Evolutionary conservation across 2,888 invertebrate genomes (phyloP).

Genomic region (Phalera bucephala): DNA sequence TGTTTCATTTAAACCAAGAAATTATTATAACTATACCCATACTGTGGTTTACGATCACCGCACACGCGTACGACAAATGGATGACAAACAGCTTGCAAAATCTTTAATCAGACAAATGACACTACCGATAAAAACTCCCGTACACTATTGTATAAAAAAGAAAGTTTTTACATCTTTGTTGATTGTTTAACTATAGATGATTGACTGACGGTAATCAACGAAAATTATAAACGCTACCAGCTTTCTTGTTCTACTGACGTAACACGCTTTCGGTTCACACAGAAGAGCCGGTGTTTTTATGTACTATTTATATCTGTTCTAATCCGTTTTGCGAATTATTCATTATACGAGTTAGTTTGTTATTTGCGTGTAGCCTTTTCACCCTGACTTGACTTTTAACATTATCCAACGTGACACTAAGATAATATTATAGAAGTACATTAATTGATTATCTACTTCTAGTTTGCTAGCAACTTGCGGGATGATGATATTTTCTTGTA

Average conservation of each 20-base stretch:
- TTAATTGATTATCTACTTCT: no score
- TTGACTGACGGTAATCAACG: slow-evolving; percentile 50
- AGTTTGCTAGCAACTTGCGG: no score
- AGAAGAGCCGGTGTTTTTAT: slow-evolving; percentile 3
- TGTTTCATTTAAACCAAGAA: not conserved
- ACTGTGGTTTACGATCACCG: slow-evolving; percentile 20
- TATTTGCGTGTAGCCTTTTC: no score
- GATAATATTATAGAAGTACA: no score
- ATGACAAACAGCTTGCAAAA: slow-evolving; percentile 33
- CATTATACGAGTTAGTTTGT: no score
- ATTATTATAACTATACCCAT: slow-evolving; percentile 6
- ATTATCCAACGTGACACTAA: no score
- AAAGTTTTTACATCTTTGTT: slow-evolving; percentile 47
- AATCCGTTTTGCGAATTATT: not conserved
- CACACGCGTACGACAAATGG: slow-evolving; percentile 22
- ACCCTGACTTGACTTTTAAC: no score
- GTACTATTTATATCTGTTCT: not conserved
- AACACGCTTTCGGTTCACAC: slow-evolving; percentile 42
- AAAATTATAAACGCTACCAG: slow-evolving; percentile 49
- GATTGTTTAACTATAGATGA: slow-evolving; percentile 63
- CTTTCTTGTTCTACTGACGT: slow-evolving; percentile 42
- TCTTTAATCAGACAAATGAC: slow-evolving; percentile 31
- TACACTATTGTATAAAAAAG: slow-evolving; percentile 45
- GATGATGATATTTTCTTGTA: no score
- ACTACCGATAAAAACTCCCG: slow-evolving; percentile 21